Evolutionary conservation across 1,140 invertebrate genomes (phyloP).

Genomic region (Drosophila kohkoa): DNA sequence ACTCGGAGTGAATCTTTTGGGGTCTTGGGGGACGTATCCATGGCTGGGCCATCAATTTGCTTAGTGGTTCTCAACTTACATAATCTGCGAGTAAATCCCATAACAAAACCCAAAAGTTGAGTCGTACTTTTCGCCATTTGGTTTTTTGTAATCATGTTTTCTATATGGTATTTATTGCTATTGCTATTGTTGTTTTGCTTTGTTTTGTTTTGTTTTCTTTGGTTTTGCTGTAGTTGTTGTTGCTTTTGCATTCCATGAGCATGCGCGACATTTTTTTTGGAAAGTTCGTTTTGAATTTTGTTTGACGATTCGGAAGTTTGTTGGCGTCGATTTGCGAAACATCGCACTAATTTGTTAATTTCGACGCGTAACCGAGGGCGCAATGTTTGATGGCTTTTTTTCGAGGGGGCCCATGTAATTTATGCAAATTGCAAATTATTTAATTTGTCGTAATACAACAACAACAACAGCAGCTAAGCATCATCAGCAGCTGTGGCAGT

Average conservation of each 20-base stretch:
- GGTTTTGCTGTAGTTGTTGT: conserved; percentile 6
- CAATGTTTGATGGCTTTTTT: conserved; percentile 68
- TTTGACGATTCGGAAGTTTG: conserved; percentile 70
- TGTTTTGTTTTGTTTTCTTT: not conserved
- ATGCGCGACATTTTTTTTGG: conserved; percentile 72
- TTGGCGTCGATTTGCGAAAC: conserved; percentile 72
- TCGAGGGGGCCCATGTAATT: conserved; percentile 35
- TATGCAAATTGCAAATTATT: conserved; percentile 77
- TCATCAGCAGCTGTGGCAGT: conserved; percentile 10
- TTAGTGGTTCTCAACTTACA: conserved; percentile 51
- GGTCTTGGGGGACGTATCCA: conserved; percentile 17
- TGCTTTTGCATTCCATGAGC: conserved; percentile 62
- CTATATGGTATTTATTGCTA: not conserved
- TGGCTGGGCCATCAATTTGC: conserved; percentile 66
- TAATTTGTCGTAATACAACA: conserved; percentile 50
- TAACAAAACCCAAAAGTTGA: conserved; percentile 11
- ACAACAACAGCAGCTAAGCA: conserved; percentile 19
- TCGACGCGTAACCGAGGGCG: conserved; percentile 72
- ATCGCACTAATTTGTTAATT: conserved; percentile 82
- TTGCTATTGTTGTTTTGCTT: conserved; percentile 14
- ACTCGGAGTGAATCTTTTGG: conserved; percentile 7
- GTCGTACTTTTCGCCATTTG: conserved; percentile 28
- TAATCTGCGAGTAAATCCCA: conserved; percentile 27
- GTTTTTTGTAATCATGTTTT: conserved; percentile 8
- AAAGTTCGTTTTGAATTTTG: conserved; percentile 60